Evolutionary conservation across 2,797 vertebrate species (phyloP).

Genomic region (Darevskia nairensis): DNA sequence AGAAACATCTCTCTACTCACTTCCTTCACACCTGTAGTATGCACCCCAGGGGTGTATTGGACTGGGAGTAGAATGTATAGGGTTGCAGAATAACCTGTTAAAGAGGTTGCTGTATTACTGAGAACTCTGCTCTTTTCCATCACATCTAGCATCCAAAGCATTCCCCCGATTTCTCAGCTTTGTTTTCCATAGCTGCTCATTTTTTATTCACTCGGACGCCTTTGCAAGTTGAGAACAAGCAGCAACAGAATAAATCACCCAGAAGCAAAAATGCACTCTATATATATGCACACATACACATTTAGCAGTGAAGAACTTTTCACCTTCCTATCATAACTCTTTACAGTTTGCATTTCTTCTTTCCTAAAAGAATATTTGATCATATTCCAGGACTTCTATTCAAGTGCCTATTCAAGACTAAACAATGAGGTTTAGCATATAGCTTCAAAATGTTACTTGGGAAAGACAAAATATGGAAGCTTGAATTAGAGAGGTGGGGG

Average conservation of each 20-base stretch:
- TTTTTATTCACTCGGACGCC: background rate
- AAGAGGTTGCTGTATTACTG: background rate
- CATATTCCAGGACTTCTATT: background rate
- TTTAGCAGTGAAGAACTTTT: background rate
- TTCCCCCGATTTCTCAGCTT: background rate
- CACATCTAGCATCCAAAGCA: background rate
- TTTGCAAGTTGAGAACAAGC: background rate
- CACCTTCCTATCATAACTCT: background rate
- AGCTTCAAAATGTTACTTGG: background rate
- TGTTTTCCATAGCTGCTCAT: background rate
- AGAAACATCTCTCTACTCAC: too few species aligned
- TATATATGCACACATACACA: too few species aligned
- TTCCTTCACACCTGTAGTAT: background rate
- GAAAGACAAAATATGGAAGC: background rate
- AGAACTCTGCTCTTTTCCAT: background rate
- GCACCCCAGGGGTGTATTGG: too few species aligned
- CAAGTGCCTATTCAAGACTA: background rate
- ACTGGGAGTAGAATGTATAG: background rate
- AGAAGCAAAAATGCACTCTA: background rate
- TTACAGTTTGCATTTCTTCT: background rate
- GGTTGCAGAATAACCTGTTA: background rate
- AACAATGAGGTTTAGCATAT: too few species aligned
- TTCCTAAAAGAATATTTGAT: conserved; percentile 4
- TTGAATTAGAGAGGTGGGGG: background rate
- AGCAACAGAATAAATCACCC: background rate